These are phyloP conservation scores for Psammodynastes pulverulentus DNA, from an alignment of 2,113 vertebrate genomes.

Conservation along the genomic window DNA sequence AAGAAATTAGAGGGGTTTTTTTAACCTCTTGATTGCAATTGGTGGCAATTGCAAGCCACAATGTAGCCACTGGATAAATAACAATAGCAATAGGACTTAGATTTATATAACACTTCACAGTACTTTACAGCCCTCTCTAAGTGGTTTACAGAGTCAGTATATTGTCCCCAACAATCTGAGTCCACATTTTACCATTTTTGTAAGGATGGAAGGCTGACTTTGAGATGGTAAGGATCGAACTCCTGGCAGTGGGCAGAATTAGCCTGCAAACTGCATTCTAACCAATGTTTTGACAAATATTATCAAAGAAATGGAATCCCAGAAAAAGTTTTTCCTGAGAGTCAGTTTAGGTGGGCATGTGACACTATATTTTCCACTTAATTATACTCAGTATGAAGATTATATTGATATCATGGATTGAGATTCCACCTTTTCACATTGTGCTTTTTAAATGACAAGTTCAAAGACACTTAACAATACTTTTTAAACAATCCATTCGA, in stretches of 20 bases:
- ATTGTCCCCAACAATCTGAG: background rate
- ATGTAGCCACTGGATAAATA: background rate
- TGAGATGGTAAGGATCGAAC: background rate
- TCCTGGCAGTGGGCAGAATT: background rate
- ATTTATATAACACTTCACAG: background rate
- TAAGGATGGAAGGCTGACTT: background rate
- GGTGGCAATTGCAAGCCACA: background rate
- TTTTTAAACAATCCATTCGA: background rate
- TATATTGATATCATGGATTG: background rate
- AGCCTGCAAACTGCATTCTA: background rate
- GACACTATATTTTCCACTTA: background rate
- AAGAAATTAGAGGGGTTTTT: background rate
- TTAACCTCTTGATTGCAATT: background rate
- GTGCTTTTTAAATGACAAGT: background rate
- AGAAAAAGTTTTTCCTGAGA: background rate
- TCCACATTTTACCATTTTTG: background rate
- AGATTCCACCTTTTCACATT: background rate
- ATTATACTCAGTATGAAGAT: background rate
- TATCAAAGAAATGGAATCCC: background rate
- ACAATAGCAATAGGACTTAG: background rate
- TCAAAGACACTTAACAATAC: background rate
- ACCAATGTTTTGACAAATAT: background rate
- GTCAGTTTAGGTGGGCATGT: background rate
- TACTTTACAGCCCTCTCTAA: background rate
- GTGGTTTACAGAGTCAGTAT: background rate